Percentiles rank a stretch among this genome's conserved stretches.
Evolutionary conservation across 2,113 vertebrate species (phyloP).

Genomic region (mouse (Mus musculus)): GRCm39 chrX:152271001-152271500

Average conservation of each 20-base stretch:
- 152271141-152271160: slow-evolving; percentile 16
- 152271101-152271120: slow-evolving; percentile 13
- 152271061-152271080: slow-evolving; percentile 30
- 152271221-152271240: not conserved
- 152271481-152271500: not conserved
- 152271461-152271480: not conserved
- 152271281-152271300: not conserved
- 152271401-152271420: not conserved
- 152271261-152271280: not conserved
- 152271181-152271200: not conserved
- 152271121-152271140: slow-evolving; percentile 17
- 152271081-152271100: not conserved
- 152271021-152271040: slow-evolving; percentile 16
- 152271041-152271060: not conserved
- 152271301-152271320: not conserved
- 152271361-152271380: not conserved
- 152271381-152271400: not conserved
- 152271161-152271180: not conserved
- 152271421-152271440: not conserved
- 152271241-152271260: not conserved
- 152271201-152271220: not conserved
- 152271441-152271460: not conserved
- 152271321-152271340: not conserved
- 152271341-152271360: not conserved
- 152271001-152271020: not conserved